phyloP scores from a whole-genome alignment of 2,888 invertebrate genomes.

The Balanococcus diminutus region DNA sequence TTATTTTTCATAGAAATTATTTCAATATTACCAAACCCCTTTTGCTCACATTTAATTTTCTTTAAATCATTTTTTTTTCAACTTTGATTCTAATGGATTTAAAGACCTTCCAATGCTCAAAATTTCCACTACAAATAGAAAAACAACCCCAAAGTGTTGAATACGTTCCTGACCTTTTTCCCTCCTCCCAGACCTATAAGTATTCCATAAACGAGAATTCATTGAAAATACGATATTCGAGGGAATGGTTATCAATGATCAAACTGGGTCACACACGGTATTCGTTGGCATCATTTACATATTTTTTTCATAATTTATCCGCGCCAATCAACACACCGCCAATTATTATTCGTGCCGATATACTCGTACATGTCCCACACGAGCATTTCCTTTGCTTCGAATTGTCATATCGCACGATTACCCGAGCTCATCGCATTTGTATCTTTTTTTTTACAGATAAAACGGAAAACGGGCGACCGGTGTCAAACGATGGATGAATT shows the following conservation, averaged over 20 bases:
- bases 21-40: no score
- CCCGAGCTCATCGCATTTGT: neutral
- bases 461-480: neutral
- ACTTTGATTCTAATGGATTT: no score
- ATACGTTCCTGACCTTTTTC: no score
- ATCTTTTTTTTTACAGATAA: neutral
- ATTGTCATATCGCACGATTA: slow-evolving; percentile 24
- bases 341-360: neutral
- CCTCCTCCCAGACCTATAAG: no score
- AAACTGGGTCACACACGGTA: neutral
- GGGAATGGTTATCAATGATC: neutral
- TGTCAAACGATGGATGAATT: neutral
- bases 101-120: no score
- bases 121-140: no score
- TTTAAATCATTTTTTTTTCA: no score
- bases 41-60: no score
- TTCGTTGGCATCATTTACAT: neutral
- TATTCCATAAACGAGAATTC: no score
- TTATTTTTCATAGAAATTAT: no score
- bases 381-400: neutral
- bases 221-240: no score
- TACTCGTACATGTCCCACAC: neutral
- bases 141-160: no score
- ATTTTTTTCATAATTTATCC: neutral
- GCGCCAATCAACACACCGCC: neutral